Evolutionary conservation across 2,888 invertebrate genomes (phyloP), one percentile per base, ranked within the genome.

Genomic region (Branchellion lobata): DNA sequence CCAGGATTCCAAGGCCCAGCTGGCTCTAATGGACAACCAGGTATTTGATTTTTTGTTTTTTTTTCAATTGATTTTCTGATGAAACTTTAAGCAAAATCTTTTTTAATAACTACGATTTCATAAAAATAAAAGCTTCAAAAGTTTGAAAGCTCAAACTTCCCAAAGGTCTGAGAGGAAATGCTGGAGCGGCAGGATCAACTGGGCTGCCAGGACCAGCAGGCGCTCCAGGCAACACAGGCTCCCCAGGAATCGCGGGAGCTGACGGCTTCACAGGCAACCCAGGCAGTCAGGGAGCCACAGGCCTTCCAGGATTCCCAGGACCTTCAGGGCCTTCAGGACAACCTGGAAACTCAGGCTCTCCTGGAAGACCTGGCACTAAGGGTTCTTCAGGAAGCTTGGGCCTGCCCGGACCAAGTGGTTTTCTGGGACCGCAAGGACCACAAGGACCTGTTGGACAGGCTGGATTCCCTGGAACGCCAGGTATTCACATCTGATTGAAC

Each of bases 241-340:
- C 68, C 14, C 33, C 47, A n/a, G 80, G 80, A 57, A 27, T 47
- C 2, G 24, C 14, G 18, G 76, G 76, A 57, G 31, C 3, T 29
- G 11, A n/a, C 3, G 69, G 69, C 3, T 31, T n/a, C 2, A 3
- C 81, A n/a, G 82, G 82, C 5, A 11, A 53, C 33, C 69, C 61
- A 36, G 81, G 81, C 0, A 24, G 40, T 5, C 34, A 40, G 34
- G 83, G 83, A 34, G 40, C 53, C 57, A 51, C 76, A 51, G 82
- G 82, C 65, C 53, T 78, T 33, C 36, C 72, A 53, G 82, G 82
- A 24, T 27, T 24, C n/a, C 36, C 34, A 36, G 82, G 82, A 31
- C 57, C 27, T 29, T 5, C 47, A 47, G 81, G 81, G 53, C 53
- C 21, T 21, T 74, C 14, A 1, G 81, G 81, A 51, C 61, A 27